Percentiles rank a stretch among this genome's conserved stretches.
These are phyloP conservation scores for Nudaria mundana DNA, from an alignment of 2,888 invertebrate genomes.

Conservation along the genomic window DNA sequence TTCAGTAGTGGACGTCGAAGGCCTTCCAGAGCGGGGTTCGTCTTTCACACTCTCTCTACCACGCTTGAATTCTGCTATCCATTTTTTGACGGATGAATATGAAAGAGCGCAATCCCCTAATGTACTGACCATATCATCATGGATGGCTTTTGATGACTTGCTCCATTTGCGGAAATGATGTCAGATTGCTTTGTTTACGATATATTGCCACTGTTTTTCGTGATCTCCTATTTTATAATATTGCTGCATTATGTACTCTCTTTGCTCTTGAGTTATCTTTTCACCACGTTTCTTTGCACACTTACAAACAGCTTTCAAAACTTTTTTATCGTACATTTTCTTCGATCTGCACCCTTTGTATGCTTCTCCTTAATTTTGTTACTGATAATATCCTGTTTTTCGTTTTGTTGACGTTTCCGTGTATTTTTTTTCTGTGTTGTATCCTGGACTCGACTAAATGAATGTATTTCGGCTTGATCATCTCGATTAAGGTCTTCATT, in stretches of 20 bases:
- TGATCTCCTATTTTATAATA: constrained; percentile 1
- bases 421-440: neutral
- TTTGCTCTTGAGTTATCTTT: neutral
- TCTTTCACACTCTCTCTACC: no score
- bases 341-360: no score
- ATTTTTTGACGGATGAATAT: no score
- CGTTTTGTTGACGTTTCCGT: neutral
- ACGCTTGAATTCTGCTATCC: no score
- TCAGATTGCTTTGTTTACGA: no score
- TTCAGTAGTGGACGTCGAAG: no score
- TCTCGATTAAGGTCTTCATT: neutral
- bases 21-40: no score
- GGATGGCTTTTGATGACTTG: no score
- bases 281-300: neutral
- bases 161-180: no score
- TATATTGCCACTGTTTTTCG: constrained; percentile 1
- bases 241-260: neutral
- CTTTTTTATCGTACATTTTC: neutral
- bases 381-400: neutral
- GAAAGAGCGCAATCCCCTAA: no score
- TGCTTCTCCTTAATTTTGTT: no score
- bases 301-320: neutral
- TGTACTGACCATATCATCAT: no score
- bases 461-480: neutral
- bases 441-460: neutral